Conservation (phyloP, 2,888 invertebrate species). For the Melipona bicolor region DNA sequence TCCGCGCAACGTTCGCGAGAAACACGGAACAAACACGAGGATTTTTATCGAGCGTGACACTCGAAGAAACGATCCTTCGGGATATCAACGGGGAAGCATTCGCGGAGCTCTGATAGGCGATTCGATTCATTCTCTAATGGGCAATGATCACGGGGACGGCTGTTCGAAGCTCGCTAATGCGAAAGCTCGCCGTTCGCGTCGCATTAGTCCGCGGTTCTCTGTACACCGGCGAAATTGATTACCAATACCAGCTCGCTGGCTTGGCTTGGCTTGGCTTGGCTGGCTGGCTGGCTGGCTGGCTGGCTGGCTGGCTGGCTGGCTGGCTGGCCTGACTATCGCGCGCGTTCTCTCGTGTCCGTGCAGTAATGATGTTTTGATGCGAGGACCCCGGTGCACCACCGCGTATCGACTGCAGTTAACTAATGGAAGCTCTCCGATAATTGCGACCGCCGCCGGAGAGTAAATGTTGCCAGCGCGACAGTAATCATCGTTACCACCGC, state of each 20-base stretch:
- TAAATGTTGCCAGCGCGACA: constrained; percentile 81
- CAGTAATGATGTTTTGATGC: constrained; percentile 84
- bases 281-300: constrained; percentile 36
- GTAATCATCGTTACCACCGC: constrained; percentile 81
- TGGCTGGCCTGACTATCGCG: constrained; percentile 54
- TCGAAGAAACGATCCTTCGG: neutral
- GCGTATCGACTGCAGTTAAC: constrained; percentile 83
- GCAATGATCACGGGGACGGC: constrained; percentile 72
- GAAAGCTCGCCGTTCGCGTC: constrained; percentile 78
- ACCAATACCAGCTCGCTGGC: constrained; percentile 78
- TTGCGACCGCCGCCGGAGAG: constrained; percentile 80
- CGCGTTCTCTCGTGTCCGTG: constrained; percentile 67
- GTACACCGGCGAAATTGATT: constrained; percentile 80
- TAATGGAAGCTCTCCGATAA: constrained; percentile 84
- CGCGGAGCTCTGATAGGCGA: constrained; percentile 12
- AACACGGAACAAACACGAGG: neutral
- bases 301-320: constrained; percentile 36
- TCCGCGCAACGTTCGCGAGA: neutral
- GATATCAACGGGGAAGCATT: constrained; percentile 1
- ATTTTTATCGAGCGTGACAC: neutral
- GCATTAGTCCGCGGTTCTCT: constrained; percentile 70
- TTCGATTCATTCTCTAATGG: constrained; percentile 74
- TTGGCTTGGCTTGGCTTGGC: constrained; percentile 28
- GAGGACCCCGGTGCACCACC: constrained; percentile 77
- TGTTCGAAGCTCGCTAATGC: constrained; percentile 71